Conservation (phyloP, 2,888 invertebrate species). For the Hypolimnas misippus region DNA sequence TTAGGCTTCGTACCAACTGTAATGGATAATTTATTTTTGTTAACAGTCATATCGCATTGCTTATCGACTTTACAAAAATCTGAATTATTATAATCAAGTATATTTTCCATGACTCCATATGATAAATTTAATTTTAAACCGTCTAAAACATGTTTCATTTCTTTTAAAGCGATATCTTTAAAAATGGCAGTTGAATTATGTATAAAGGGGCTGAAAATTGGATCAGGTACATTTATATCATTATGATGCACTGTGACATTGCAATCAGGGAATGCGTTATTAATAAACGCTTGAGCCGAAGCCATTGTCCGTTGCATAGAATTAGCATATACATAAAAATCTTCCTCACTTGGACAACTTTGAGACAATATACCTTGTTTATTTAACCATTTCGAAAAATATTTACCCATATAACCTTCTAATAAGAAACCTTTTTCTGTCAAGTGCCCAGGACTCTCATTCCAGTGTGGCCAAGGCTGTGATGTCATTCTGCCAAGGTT, state of each 20-base stretch:
- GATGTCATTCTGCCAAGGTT: slow-evolving; percentile 57
- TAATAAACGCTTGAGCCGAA: slow-evolving; percentile 66
- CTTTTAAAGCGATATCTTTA: slow-evolving; percentile 51
- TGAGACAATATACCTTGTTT: slow-evolving; percentile 49
- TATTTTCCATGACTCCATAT: slow-evolving; percentile 55
- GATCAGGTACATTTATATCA: slow-evolving; percentile 51
- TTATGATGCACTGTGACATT: slow-evolving; percentile 62
- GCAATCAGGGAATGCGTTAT: slow-evolving; percentile 64
- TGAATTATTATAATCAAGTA: slow-evolving; percentile 68
- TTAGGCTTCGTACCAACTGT: slow-evolving; percentile 59
- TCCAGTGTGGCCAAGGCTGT: slow-evolving; percentile 65
- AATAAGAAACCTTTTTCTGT: slow-evolving; percentile 63
- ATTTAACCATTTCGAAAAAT: slow-evolving; percentile 52
- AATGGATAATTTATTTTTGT: slow-evolving; percentile 56
- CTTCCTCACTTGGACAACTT: slow-evolving; percentile 58
- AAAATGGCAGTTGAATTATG: slow-evolving; percentile 63
- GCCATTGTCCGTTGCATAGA: slow-evolving; percentile 64
- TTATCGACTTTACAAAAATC: slow-evolving; percentile 55
- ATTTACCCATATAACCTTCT: slow-evolving; percentile 66
- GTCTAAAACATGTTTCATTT: slow-evolving; percentile 59
- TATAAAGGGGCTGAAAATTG: slow-evolving; percentile 65
- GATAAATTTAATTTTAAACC: slow-evolving; percentile 56
- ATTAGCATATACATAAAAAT: slow-evolving; percentile 69
- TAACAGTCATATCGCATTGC: slow-evolving; percentile 60
- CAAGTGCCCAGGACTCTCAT: slow-evolving; percentile 60